Percentiles rank a stretch among this genome's conserved stretches.
Evolutionary conservation across 1,140 invertebrate species (phyloP).

Genomic region (Drepana arcuata): DNA sequence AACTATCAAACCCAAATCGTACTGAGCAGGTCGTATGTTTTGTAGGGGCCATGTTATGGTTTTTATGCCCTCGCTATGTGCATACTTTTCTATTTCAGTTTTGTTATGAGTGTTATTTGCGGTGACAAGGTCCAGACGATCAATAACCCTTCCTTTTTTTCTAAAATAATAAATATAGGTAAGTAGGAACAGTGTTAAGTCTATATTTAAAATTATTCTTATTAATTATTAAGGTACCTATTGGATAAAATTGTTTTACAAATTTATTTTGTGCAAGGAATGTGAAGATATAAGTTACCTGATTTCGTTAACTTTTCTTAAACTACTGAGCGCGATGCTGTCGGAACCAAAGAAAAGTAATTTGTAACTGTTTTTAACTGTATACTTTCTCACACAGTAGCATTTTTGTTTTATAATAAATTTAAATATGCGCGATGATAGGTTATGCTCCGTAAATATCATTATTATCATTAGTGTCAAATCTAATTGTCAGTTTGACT

Average conservation of each 20-base stretch:
- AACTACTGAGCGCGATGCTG: slow-evolving; percentile 45
- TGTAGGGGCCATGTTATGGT: slow-evolving; percentile 47
- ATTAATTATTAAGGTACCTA: no score
- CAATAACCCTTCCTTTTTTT: slow-evolving; percentile 34
- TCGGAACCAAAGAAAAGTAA: slow-evolving; percentile 62
- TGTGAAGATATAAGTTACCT: slow-evolving; percentile 23
- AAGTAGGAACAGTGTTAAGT: no score
- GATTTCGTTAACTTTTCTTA: slow-evolving; percentile 50
- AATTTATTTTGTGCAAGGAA: no score
- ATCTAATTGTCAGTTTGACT: no score
- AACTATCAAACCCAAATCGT: slow-evolving; percentile 57
- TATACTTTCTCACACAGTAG: slow-evolving; percentile 15
- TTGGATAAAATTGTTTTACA: no score
- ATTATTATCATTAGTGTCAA: slow-evolving; percentile 17
- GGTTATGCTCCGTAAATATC: slow-evolving; percentile 37
- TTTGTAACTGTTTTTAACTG: slow-evolving; percentile 31
- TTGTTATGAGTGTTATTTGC: slow-evolving; percentile 39
- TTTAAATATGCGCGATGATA: slow-evolving; percentile 17
- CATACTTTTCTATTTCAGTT: slow-evolving; percentile 48
- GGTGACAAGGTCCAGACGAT: slow-evolving; percentile 41
- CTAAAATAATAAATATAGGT: no score
- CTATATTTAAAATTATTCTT: no score
- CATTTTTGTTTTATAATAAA: slow-evolving; percentile 26
- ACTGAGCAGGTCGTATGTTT: slow-evolving; percentile 30
- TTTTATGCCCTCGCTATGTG: slow-evolving; percentile 35